These are phyloP conservation scores for Collichthys lucidus DNA, from an alignment of 2,113 vertebrate species.

Conservation along the genomic window DNA sequence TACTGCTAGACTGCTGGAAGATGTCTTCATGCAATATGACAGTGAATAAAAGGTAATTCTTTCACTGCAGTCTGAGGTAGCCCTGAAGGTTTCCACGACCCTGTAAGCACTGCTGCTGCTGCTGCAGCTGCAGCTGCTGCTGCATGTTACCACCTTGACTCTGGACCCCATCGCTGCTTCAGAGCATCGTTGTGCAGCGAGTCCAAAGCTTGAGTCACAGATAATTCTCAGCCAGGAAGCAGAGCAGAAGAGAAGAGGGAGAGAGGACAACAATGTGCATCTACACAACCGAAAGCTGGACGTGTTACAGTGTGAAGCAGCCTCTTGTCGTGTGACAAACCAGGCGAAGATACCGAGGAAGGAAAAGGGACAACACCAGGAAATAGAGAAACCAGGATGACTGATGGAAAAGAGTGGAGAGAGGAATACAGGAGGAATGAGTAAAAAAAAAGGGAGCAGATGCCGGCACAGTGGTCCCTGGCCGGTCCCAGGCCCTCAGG, in stretches of 20 bases:
- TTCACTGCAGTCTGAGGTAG: background rate
- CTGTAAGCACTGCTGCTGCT: background rate
- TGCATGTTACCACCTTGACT: constrained; percentile 11
- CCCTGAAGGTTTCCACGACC: constrained; percentile 2
- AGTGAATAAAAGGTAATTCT: background rate
- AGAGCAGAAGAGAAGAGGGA: constrained; percentile 40
- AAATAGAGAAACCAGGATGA: background rate
- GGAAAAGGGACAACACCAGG: no score
- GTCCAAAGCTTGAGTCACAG: constrained; percentile 46
- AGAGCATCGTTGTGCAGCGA: constrained; percentile 15
- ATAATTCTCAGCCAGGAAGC: constrained; percentile 33
- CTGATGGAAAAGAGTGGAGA: background rate
- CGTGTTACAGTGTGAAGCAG: constrained; percentile 34
- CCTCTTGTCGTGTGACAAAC: constrained; percentile 53
- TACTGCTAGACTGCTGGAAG: background rate
- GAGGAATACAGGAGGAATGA: constrained; percentile 10
- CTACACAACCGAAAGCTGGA: constrained; percentile 40
- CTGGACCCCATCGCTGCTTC: constrained; percentile 19
- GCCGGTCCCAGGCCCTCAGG: constrained; percentile 64
- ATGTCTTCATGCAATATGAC: constrained; percentile 30
- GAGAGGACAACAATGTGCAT: constrained; percentile 32
- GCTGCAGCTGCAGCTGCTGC: constrained; percentile 3
- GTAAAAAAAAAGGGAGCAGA: constrained; percentile 70
- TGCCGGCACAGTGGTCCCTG: constrained; percentile 78
- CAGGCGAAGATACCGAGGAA: background rate